Evolutionary conservation across 2,888 invertebrate species (phyloP), one percentile per base, ranked within the genome.

Genomic region (Acrobasis suavella): DNA sequence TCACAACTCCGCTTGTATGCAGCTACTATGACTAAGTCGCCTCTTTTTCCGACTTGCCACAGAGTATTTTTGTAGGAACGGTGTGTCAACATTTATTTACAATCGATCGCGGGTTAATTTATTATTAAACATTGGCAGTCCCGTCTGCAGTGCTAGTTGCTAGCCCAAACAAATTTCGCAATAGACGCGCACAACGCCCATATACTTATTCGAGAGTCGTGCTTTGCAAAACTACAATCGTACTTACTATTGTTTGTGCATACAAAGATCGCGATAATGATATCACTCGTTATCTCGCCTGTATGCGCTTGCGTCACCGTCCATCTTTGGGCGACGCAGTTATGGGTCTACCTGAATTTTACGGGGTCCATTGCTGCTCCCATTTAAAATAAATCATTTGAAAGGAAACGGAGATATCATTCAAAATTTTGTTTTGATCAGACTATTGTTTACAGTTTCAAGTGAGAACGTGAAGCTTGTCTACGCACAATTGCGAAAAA

Each of bases 11-110:
- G 22, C 22, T 5, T n/a, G 22, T 22, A 22, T 22, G 22, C n/a
- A n/a, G n/a, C n/a, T n/a, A n/a, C n/a, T n/a, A 12, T 56, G 55
- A 42, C 16, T 95, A 86, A 80, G 76, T 69, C 62, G 52, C 6
- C 49, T 62, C 54, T 77, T 75, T 63, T 68, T 60, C 54, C 42
- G 67, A 63, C 60, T 58, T 52, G 59, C 59, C 56, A 17, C 16
- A 60, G 56, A 38, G 50, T 49, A 58, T 46, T 52, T 46, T 46
- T 54, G 14, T 56, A 22, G 22, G 12, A 54, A 32, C 32, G 37
- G 12, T 54, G 37, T 56, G 55, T 56, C 42, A 55, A 56, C 55
- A 56, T 39, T 58, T 58, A 58, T 17, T 32, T 49, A 59, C 58
- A 32, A 59, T 59, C 37, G 50, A 50, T 37, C 15, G 37, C 22